Evolutionary conservation across 2,888 invertebrate genomes (phyloP), one percentile per base, ranked within the genome.

Genomic region (Corythucha ciliata): DNA sequence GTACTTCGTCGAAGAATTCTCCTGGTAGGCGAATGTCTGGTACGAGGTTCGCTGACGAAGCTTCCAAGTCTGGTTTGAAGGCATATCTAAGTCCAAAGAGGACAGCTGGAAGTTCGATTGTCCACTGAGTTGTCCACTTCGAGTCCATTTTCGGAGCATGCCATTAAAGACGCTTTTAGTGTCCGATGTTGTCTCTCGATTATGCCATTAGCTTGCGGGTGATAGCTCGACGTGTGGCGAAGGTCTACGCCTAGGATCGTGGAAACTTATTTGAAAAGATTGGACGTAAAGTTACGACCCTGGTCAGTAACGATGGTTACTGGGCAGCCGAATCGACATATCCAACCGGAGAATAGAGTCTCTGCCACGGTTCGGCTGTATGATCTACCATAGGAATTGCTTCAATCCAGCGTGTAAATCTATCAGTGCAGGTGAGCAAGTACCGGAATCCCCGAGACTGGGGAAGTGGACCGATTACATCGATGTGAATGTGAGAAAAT

Each of bases 11-110:
- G 55, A 51, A 61, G 53, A 63, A 61, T 44, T 61, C 62, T n/a
- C 60, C 62, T 2, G 62, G 66, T 7, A 68, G 27, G 2, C 61
- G 57, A 3, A 67, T 54, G 0, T 66, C 65, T 46, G 63, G 66
- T 0, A 66, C 57, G 40, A 68, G 48, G 34, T 66, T 63, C 1
- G 66, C 63, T 22, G 65, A 51, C 2, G 63, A 62, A 6, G 61
- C 54, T 4, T 20, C 8, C 21, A 46, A 16, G 21, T 46, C 46
- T 34, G 22, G 21, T 34, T 46, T 46, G 33, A 46, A 20, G 10
- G 36, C 33, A 22, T 12, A 6, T 21, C 46, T 32, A n/a, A 46
- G 16, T 10, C 46, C 46, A n/a, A 46, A 34, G 22, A 46, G 36
- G n/a, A 46, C 46, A 4, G n/a, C 33, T 16, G 46, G 46, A 14